Conservation (phyloP, 2,888 invertebrate genomes). For the Drosophila mayaguana region DNA sequence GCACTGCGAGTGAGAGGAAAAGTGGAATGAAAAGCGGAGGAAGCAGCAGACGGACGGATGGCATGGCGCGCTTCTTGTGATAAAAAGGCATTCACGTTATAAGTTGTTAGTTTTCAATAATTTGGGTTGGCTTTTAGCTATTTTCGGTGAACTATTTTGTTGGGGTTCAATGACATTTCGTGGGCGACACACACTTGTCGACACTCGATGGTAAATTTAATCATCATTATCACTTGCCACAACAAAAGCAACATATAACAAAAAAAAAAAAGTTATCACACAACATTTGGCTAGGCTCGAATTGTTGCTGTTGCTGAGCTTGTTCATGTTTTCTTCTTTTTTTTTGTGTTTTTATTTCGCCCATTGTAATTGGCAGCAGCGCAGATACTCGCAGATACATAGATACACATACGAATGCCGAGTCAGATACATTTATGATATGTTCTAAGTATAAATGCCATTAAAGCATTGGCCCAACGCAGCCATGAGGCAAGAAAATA, state of each 20-base stretch:
- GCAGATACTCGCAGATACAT: slow-evolving; percentile 36
- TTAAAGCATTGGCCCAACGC: slow-evolving; percentile 52
- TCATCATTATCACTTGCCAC: slow-evolving; percentile 65
- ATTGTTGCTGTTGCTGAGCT: slow-evolving; percentile 2
- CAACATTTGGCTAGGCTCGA: slow-evolving; percentile 23
- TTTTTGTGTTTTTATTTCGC: slow-evolving; percentile 35
- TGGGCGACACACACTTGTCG: slow-evolving; percentile 49
- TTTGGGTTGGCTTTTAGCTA: slow-evolving; percentile 28
- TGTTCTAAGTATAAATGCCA: slow-evolving; percentile 49
- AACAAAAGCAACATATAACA: slow-evolving; percentile 3
- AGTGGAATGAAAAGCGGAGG: neutral
- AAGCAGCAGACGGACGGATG: neutral
- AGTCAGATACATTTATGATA: slow-evolving; percentile 22
- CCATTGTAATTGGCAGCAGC: slow-evolving; percentile 50
- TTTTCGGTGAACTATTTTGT: slow-evolving; percentile 26
- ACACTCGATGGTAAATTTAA: slow-evolving; percentile 62
- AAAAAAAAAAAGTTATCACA: slow-evolving; percentile 18
- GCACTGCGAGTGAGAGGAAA: slow-evolving; percentile 4
- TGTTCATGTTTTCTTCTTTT: neutral
- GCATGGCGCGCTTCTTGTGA: slow-evolving; percentile 44
- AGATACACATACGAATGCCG: slow-evolving; percentile 16
- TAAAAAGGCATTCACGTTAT: slow-evolving; percentile 57
- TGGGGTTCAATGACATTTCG: slow-evolving; percentile 69
- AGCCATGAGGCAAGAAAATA: slow-evolving; percentile 51
- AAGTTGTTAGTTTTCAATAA: slow-evolving; percentile 55